Evolutionary conservation across 1,140 invertebrate genomes (phyloP), one percentile per base, ranked within the genome.

Genomic region (Trichogramma pretiosum): DNA sequence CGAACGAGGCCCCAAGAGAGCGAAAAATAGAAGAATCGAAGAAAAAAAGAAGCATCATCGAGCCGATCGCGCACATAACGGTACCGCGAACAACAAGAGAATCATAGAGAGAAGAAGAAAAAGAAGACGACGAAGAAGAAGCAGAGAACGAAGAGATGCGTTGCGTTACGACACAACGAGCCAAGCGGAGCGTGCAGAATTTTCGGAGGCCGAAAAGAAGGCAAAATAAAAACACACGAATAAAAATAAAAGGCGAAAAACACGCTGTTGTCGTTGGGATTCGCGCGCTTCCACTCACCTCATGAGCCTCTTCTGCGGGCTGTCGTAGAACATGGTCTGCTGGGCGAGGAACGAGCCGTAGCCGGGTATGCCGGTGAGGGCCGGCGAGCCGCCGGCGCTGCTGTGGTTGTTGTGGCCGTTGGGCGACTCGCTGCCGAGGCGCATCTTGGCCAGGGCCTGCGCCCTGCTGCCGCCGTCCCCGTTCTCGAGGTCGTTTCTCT

Each of bases 241-340:
- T n/a, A n/a, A n/a, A n/a, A n/a, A n/a, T n/a, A n/a, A n/a, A n/a
- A n/a, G n/a, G n/a, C n/a, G n/a, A n/a, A n/a, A n/a, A n/a, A n/a
- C n/a, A n/a, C n/a, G n/a, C n/a, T n/a, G n/a, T n/a, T n/a, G n/a
- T n/a, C n/a, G n/a, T n/a, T n/a, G n/a, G n/a, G n/a, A n/a, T n/a
- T n/a, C 5, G 24, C 39, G 16, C 11, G 14, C 7, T 8, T 1
- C 17, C 23, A 9, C 42, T 50, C 54, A 71, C 68, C 67, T 72
- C 60, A 67, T 66, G 54, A 67, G 44, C 55, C 59, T 75, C 46
- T 74, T 68, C 35, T 66, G 67, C 22, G 62, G 62, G 38, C 62
- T 67, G 37, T 73, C 72, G 56, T 72, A 73, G 48, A 68, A 69
- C n/a, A 46, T 67, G 65, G 47, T 61, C 48, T 16, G 62, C 55